Base-by-base conservation (phyloP, 2,888 invertebrate genomes). In the Lamellibrachia columna region DNA sequence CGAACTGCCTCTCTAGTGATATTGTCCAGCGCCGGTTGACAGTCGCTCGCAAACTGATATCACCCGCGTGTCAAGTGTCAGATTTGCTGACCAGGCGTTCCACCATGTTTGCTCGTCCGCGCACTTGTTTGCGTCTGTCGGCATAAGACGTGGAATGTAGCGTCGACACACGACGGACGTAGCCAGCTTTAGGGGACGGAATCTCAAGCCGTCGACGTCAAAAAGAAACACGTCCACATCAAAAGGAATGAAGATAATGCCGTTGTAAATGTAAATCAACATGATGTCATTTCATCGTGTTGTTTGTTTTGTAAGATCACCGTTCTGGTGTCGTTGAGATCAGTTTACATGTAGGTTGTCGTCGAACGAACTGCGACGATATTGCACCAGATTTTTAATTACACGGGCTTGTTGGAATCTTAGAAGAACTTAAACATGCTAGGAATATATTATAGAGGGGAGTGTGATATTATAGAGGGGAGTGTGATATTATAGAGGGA, bases 21-120 rank as follows among this genome's bases (percentile, higher is more conserved):
- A 75, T 75, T 22, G 75, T 75, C 75, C 75, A 22, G 15, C n/a
- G 75, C 22, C 75, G 6, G 75, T 22, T 75, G 75, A 22, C 75
- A 75, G 75, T 75, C 75, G 75, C 75, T 75, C 75, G 75, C 75
- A 75, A 75, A 75, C 75, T 75, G 75, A 75, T 75, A 75, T 75
- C 75, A 75, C 75, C 75, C n/a, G n/a, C 75, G 75, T 75, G 75
- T 75, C 75, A 75, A 75, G 75, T 75, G 75, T 75, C 75, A 75
- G 22, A 11, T n/a, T 22, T 75, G 75, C n/a, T 4, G 15, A 15
- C 3, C 6, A 22, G 75, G 6, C 75, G 75, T 6, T n/a, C n/a
- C 75, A n/a, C 22, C 15, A 4, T 15, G 75, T 75, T 75, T 75
- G 75, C 15, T 22, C 22, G 75, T 75, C 11, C 22, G 75, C 22